phyloP scores from a whole-genome alignment of 2,888 invertebrate species.

The Plutella xylostella region DNA sequence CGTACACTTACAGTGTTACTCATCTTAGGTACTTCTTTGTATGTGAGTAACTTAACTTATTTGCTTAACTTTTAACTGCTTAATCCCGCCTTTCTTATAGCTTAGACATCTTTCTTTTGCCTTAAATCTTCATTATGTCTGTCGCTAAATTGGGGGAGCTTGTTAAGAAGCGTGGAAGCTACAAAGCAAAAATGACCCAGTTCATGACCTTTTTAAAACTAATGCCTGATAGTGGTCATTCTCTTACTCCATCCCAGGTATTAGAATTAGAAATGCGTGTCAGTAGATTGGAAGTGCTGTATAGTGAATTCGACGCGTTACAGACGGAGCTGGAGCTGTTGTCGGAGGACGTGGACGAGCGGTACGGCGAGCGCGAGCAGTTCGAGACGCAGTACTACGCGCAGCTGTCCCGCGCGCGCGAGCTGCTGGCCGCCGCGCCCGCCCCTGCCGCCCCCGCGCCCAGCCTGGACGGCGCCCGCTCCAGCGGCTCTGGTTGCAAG shows the following conservation, averaged over 20 bases:
- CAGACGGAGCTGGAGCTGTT: slow-evolving; percentile 13
- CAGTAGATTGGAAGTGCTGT: slow-evolving; percentile 5
- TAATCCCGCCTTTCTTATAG: too few relatives aligned
- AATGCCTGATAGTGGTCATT: background rate
- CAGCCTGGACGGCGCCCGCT: background rate
- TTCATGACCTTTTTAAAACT: background rate
- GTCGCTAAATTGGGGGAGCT: background rate
- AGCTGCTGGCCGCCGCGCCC: background rate
- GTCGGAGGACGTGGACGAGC: slow-evolving; percentile 10
- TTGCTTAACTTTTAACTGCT: too few relatives aligned
- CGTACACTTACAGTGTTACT: too few relatives aligned
- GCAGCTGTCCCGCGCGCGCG: slow-evolving; percentile 8
- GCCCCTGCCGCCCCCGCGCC: background rate
- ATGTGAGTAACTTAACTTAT: too few relatives aligned
- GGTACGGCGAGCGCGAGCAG: slow-evolving; percentile 11
- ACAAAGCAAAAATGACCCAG: background rate
- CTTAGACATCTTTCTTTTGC: too few relatives aligned
- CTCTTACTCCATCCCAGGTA: too few relatives aligned
- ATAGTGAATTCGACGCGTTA: slow-evolving; percentile 12
- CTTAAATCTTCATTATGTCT: background rate
- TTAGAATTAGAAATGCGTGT: slow-evolving; percentile 9
- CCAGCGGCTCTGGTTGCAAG: slow-evolving; percentile 7
- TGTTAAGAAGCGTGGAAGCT: background rate
- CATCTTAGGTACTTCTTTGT: too few relatives aligned
- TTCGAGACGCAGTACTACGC: slow-evolving; percentile 11